Base-by-base conservation (phyloP, 2,113 vertebrate genomes). In the Dasypus novemcinctus region DNA sequence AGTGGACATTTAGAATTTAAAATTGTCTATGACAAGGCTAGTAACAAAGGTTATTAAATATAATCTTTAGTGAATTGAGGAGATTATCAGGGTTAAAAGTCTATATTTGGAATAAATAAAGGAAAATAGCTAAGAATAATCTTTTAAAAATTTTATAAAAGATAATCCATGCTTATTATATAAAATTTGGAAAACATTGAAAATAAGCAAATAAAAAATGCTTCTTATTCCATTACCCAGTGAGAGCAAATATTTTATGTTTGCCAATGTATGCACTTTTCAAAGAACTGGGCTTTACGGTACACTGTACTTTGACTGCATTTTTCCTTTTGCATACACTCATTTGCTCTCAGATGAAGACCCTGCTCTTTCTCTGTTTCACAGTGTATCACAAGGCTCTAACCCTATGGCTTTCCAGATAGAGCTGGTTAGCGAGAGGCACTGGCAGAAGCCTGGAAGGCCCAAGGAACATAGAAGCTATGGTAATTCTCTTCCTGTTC, bases 111-210 rank as follows among this genome's bases (percentile, higher is more conserved):
- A 71, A 57, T 29, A 49, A 86, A 57, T 36, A 13, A 69, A 74
- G 72, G 43, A 85, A 81, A 89, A 57, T 5, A 57, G 31, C 20
- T 25, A n/a, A 31, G 11, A 36, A 0, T 17, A 31, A 17, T 23
- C 61, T 84, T 68, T 25, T 68, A 5, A 82, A 89, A 46, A 76
- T 46, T 82, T 59, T 23, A 46, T 46, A 83, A 57, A 89, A 90
- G 41, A 49, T 17, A 83, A 76, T 41, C 15, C 25, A 4, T 1
- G 23, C 20, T 11, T 5, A 49, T 41, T 63, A 57, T 86, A 82
- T 59, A 89, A 86, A 86, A 81, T n/a, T 33, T 92, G n/a, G 29
- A 61, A 80, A 88, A 63, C 36, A 46, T 2, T 46, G 59, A 85
- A 78, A 88, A 69, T 36, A 72, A 66, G 14, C 31, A 79, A 66